Evolutionary conservation across 2,888 invertebrate species (phyloP), one percentile per base, ranked within the genome.

Genomic region (Nymphalis urticae): DNA sequence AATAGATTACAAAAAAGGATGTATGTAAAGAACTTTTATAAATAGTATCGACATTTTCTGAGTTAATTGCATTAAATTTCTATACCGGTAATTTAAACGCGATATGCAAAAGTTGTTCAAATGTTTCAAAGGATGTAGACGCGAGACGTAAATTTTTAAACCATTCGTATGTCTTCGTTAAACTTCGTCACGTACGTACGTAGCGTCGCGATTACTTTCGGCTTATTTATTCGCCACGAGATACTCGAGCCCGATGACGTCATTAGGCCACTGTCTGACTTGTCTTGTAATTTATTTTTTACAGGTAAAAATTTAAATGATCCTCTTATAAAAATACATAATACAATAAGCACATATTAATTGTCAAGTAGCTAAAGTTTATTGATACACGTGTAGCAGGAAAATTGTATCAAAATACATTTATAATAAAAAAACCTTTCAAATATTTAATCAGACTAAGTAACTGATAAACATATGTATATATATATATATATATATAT

Each of bases 171-270:
- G 9, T 19, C 51, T 51, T 51, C 19, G 51, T 51, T 10, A 21
- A 51, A 51, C 19, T 51, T 51, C 51, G 19, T 51, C 51, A 51
- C 51, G 19, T n/a, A 51, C 19, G 10, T n/a, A 21, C 21, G 51
- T 50, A 50, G 50, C 48, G 19, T 19, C 51, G 51, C 51, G 51
- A 21, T 21, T n/a, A 51, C 4, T 8, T 51, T 19, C 19, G 51
- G 51, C 51, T 51, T 51, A 51, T 21, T 51, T 51, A 51, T 19
- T 51, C 19, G 51, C 51, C 51, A 19, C 51, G 19, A 51, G 19
- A 19, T n/a, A 51, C 19, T 51, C 51, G n/a, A 51, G 48, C 48
- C 51, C 19, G n/a, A 21, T 19, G 19, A 51, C 19, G 51, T 51
- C 19, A 19, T 51, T 42, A 13, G 42, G 21, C 51, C 51, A 51